Evolutionary conservation across 2,888 invertebrate genomes (phyloP).

Genomic region (Cryptops parisi): DNA sequence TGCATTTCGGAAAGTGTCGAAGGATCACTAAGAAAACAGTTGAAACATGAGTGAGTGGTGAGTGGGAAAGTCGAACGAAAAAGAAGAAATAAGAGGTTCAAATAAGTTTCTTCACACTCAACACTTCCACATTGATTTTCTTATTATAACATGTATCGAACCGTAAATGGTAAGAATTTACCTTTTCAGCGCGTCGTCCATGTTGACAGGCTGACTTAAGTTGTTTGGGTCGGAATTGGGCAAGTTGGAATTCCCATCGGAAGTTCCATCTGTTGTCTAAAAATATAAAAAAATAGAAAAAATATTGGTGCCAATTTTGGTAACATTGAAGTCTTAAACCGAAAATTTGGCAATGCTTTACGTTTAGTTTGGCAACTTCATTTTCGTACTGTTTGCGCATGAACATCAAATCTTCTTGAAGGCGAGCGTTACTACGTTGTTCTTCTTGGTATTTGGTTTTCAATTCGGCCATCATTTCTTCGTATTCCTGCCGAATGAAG

Average conservation of each 20-base stretch:
- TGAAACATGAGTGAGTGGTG: too few relatives aligned
- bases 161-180: too few relatives aligned
- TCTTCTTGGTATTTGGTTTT: slow-evolving; percentile 33
- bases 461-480: slow-evolving; percentile 37
- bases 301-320: not conserved
- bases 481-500: slow-evolving; percentile 33
- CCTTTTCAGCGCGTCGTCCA: slow-evolving; percentile 37
- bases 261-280: not conserved
- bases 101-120: too few relatives aligned
- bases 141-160: too few relatives aligned
- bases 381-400: slow-evolving; percentile 42
- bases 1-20: slow-evolving; percentile 9
- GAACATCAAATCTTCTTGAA: slow-evolving; percentile 44
- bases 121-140: too few relatives aligned
- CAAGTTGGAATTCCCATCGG: not conserved
- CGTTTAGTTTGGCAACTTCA: slow-evolving; percentile 30
- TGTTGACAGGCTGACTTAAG: not conserved
- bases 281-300: not conserved
- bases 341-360: not conserved
- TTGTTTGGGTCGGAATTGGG: too few relatives aligned
- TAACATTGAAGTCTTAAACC: not conserved
- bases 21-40: slow-evolving; percentile 13
- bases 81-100: too few relatives aligned
- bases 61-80: too few relatives aligned
- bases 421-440: slow-evolving; percentile 34